phyloP scores from a whole-genome alignment of 2,797 vertebrate genomes.

The Chiloscyllium punctatum region DNA sequence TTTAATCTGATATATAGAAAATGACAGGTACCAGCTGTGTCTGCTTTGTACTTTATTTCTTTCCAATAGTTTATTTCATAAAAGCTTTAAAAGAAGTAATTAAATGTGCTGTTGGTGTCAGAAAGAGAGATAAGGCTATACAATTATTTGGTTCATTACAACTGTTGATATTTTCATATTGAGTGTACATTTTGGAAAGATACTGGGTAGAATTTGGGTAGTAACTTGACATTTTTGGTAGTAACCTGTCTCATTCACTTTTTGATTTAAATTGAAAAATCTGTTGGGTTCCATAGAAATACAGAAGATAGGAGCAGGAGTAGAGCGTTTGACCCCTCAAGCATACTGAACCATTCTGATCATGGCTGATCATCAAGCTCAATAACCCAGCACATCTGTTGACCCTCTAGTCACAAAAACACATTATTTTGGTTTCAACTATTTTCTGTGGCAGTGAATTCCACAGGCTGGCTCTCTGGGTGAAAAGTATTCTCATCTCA shows the following conservation, averaged over 20 bases:
- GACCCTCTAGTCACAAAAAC: no score
- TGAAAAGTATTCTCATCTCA: no score
- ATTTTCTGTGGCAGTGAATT: no score
- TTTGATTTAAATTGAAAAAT: neutral
- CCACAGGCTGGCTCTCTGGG: no score
- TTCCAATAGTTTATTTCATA: neutral
- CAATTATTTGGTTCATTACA: neutral
- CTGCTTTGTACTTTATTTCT: neutral
- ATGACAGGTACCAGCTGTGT: constrained; percentile 17
- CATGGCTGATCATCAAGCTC: no score
- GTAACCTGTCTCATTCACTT: neutral
- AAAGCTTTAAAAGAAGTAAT: neutral
- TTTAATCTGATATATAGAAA: neutral
- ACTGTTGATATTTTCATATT: neutral
- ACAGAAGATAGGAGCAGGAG: no score
- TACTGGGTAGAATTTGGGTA: neutral
- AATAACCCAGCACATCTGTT: no score
- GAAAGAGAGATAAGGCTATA: neutral
- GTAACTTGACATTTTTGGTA: neutral
- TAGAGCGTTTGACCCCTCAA: no score
- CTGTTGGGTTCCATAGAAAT: neutral
- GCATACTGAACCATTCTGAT: no score
- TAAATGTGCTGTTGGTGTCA: neutral
- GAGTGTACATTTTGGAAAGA: neutral
- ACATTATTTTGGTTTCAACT: no score